phyloP scores from a whole-genome alignment of 2,797 vertebrate genomes.

The Bucorvus abyssinicus region DNA sequence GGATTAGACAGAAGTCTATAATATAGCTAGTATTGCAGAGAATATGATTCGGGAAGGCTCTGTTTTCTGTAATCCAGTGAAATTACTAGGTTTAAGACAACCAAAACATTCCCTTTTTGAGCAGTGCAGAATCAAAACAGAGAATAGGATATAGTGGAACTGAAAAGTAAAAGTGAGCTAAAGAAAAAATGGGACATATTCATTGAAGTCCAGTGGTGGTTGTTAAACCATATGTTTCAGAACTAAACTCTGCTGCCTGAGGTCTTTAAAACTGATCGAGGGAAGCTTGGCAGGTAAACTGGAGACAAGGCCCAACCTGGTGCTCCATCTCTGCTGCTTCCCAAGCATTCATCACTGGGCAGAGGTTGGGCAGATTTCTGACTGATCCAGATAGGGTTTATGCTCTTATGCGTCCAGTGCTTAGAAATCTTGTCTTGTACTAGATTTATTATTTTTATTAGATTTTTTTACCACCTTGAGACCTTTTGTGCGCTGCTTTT shows the following conservation, averaged over 20 bases:
- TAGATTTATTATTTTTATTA: not conserved
- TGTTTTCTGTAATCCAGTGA: not conserved
- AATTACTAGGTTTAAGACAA: not conserved
- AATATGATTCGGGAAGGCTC: not conserved
- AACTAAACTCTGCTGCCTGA: not conserved
- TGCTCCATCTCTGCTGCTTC: not conserved
- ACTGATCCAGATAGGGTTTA: not conserved
- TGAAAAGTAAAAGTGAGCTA: not conserved
- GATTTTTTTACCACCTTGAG: not conserved
- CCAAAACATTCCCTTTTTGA: not conserved
- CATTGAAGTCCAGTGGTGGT: not conserved
- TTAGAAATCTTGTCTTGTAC: not conserved
- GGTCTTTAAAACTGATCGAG: not conserved
- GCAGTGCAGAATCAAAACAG: not conserved
- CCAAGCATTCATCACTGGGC: not conserved
- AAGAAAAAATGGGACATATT: not conserved
- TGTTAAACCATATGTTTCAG: not conserved
- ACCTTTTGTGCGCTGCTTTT: not conserved
- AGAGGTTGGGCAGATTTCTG: not conserved
- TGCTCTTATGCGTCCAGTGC: fast-evolving
- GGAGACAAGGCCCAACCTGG: not conserved
- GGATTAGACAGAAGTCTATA: not conserved
- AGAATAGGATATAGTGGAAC: not conserved
- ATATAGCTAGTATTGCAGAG: not conserved
- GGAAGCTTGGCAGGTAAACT: not conserved